Percentiles rank a stretch among this genome's conserved stretches.
phyloP scores from a whole-genome alignment of 2,888 invertebrate species.

The Crematogaster levior region DNA sequence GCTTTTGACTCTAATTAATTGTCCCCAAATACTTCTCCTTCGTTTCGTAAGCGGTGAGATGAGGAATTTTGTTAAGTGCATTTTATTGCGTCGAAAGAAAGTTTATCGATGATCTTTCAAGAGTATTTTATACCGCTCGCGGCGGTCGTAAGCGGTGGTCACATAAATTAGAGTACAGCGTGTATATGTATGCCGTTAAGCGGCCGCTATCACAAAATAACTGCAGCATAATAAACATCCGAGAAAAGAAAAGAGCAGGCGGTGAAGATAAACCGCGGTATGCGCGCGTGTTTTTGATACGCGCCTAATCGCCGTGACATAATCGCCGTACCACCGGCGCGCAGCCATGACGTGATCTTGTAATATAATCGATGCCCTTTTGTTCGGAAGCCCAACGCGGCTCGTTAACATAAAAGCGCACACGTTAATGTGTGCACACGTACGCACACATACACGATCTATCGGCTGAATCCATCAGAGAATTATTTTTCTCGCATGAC shows the following conservation, averaged over 20 bases:
- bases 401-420: constrained; percentile 38
- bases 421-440: background rate
- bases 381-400: constrained; percentile 26
- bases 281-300: constrained; percentile 48
- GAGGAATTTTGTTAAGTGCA: background rate
- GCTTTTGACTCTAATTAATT: background rate
- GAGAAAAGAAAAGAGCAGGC: background rate
- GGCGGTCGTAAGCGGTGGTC: background rate
- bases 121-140: background rate
- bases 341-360: constrained; percentile 30
- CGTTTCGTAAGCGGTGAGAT: background rate
- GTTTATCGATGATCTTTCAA: background rate
- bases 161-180: constrained; percentile 20
- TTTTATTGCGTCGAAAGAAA: background rate
- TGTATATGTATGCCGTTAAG: constrained; percentile 9
- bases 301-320: constrained; percentile 51
- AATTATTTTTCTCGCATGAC: constrained; percentile 28
- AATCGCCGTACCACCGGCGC: constrained; percentile 27
- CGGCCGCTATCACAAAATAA: constrained; percentile 28
- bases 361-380: constrained; percentile 47
- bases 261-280: constrained; percentile 4
- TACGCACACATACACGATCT: background rate
- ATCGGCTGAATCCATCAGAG: background rate
- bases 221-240: constrained; percentile 34
- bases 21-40: too few species aligned